Evolutionary conservation across 2,797 vertebrate genomes (phyloP).

Genomic region (Microctenopoma steveboyesi): DNA sequence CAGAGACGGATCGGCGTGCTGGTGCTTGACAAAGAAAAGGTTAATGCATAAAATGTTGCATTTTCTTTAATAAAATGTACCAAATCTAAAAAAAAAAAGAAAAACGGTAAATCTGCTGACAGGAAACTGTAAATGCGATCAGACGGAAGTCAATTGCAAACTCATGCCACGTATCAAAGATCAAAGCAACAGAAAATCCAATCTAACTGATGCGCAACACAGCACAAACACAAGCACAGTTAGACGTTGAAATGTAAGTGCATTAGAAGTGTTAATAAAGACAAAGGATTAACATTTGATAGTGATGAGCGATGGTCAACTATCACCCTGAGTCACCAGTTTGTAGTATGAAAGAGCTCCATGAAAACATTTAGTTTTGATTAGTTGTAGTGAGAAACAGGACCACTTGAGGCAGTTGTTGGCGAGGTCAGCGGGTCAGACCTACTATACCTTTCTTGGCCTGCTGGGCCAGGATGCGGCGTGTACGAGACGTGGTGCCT

Average conservation of each 20-base stretch:
- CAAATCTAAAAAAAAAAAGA: too few relatives aligned
- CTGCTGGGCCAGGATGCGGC: slow-evolving; percentile 94
- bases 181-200: neutral
- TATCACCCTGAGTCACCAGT: neutral
- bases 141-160: neutral
- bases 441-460: slow-evolving; percentile 87
- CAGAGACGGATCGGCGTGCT: too few relatives aligned
- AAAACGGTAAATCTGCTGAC: neutral
- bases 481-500: slow-evolving; percentile 91
- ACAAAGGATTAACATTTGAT: neutral
- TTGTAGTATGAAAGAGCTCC: slow-evolving; percentile 20
- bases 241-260: neutral
- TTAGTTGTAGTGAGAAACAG: slow-evolving; percentile 34
- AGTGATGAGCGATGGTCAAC: slow-evolving; percentile 13
- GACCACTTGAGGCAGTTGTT: slow-evolving; percentile 27
- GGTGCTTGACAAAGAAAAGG: too few relatives aligned
- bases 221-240: neutral
- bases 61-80: too few relatives aligned
- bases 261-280: slow-evolving; percentile 20
- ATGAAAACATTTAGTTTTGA: slow-evolving; percentile 30
- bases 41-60: too few relatives aligned
- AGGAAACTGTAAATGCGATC: neutral
- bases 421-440: slow-evolving; percentile 64
- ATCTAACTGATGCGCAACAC: neutral
- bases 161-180: neutral